Evolutionary conservation across 2,797 vertebrate genomes (phyloP).

Genomic region (Neosilurus hyrtlii): DNA sequence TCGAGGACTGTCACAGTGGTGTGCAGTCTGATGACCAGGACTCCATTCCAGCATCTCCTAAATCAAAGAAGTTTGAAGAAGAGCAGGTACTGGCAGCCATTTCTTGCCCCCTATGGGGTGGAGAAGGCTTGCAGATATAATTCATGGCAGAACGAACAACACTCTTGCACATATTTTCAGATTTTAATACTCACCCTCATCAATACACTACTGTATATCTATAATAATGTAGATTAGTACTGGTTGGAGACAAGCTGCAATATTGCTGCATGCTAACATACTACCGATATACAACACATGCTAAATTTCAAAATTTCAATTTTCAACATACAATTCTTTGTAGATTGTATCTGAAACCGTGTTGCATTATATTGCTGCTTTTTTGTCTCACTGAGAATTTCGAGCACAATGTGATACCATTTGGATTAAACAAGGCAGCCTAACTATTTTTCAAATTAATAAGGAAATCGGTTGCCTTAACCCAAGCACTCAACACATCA

Average conservation of each 20-base stretch:
- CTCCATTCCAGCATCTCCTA: slow-evolving; percentile 63
- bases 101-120: not conserved
- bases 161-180: not conserved
- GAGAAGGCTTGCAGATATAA: not conserved
- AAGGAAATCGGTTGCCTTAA: too few relatives aligned
- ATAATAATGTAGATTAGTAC: not conserved
- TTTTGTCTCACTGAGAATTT: not conserved
- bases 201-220: not conserved
- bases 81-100: slow-evolving; percentile 65
- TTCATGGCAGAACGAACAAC: not conserved
- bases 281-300: not conserved
- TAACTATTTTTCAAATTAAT: not conserved
- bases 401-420: not conserved
- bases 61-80: slow-evolving; percentile 55
- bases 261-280: not conserved
- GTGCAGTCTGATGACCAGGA: slow-evolving; percentile 67
- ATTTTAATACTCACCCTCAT: not conserved
- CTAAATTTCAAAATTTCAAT: not conserved
- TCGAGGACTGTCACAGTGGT: slow-evolving; percentile 16
- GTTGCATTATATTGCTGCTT: not conserved
- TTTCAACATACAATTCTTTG: not conserved
- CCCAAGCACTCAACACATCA: too few relatives aligned
- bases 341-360: not conserved
- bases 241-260: not conserved
- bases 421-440: not conserved